Evolutionary conservation across 2,888 invertebrate species (phyloP).

Genomic region (Esperia sulphurella): DNA sequence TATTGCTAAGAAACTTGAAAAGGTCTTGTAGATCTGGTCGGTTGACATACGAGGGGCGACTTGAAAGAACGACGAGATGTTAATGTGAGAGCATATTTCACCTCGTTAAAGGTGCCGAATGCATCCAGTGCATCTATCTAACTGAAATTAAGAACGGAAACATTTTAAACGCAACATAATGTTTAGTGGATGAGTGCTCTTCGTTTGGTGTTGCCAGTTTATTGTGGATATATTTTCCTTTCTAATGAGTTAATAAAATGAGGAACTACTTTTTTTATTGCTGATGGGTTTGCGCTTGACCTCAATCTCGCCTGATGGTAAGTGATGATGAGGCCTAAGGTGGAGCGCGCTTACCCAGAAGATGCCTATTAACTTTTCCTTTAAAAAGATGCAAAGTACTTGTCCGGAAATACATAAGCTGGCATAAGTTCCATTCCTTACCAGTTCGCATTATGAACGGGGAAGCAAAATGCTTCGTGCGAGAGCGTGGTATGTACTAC

Average conservation of each 20-base stretch:
- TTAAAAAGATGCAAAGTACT: too few species aligned
- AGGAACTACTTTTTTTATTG: too few species aligned
- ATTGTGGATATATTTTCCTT: background rate
- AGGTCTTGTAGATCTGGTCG: conserved; percentile 34
- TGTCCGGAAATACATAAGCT: too few species aligned
- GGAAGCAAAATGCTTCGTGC: too few species aligned
- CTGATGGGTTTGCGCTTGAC: too few species aligned
- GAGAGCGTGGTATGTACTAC: too few species aligned
- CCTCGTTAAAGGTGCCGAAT: conserved; percentile 61
- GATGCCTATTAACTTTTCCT: too few species aligned
- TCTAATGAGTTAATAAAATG: background rate
- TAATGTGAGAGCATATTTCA: conserved; percentile 63
- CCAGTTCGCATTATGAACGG: too few species aligned
- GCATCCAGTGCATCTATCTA: conserved; percentile 58
- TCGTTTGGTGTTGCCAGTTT: conserved; percentile 50
- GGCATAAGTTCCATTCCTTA: too few species aligned
- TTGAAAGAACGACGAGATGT: conserved; percentile 24
- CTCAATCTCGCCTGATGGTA: too few species aligned
- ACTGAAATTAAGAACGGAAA: conserved; percentile 72
- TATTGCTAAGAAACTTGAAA: background rate
- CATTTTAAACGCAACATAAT: conserved; percentile 67
- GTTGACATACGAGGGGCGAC: conserved; percentile 40
- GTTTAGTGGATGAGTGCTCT: conserved; percentile 52
- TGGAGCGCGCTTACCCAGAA: too few species aligned
- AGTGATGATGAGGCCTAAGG: too few species aligned